phyloP scores from a whole-genome alignment of 2,797 vertebrate species.

The Anguilla megastoma region DNA sequence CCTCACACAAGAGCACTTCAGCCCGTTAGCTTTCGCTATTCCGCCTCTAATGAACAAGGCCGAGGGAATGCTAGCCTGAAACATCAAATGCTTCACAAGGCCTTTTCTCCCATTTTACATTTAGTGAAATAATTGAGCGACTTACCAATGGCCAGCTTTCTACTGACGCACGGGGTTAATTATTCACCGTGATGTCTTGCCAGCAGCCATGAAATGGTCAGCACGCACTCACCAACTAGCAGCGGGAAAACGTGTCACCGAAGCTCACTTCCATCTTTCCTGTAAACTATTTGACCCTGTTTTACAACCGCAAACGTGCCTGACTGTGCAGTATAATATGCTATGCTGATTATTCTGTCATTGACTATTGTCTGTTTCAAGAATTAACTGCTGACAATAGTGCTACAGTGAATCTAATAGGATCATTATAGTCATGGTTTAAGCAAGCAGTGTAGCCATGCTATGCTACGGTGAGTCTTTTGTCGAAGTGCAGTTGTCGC shows the following conservation, averaged over 20 bases:
- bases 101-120: neutral
- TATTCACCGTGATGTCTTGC: neutral
- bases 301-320: neutral
- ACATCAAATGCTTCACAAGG: neutral
- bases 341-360: neutral
- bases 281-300: neutral
- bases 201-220: neutral
- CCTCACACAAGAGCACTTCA: slow-evolving; percentile 1
- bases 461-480: neutral
- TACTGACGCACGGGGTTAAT: neutral
- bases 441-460: neutral
- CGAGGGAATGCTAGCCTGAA: neutral
- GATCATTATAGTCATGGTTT: neutral
- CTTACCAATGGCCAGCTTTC: neutral
- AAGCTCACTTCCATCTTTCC: neutral
- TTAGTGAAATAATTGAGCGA: neutral
- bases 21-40: neutral
- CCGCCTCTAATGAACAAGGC: neutral
- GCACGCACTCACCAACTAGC: neutral
- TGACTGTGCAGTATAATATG: neutral
- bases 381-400: neutral
- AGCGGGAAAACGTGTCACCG: neutral
- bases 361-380: neutral
- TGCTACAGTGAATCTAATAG: neutral
- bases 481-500: neutral